These are phyloP conservation scores for Papilio dardanus DNA, from an alignment of 1,140 invertebrate species.

Conservation along the genomic window DNA sequence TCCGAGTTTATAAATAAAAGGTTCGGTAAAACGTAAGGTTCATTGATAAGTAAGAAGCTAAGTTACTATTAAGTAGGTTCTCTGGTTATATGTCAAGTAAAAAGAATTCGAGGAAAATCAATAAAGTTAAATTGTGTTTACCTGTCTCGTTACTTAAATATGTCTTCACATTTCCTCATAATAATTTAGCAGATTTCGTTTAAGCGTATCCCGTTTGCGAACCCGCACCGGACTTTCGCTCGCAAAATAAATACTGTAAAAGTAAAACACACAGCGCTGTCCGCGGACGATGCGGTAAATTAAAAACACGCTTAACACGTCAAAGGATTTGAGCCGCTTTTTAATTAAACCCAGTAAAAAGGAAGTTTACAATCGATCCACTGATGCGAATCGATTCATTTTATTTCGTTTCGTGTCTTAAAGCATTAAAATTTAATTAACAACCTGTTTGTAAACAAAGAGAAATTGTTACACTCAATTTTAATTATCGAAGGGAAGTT, in stretches of 20 bases:
- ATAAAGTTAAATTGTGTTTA: not conserved
- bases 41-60: no score
- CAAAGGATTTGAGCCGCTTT: constrained; percentile 47
- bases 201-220: not conserved
- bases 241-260: constrained; percentile 28
- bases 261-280: constrained; percentile 30
- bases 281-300: constrained; percentile 40
- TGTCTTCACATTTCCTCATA: not conserved
- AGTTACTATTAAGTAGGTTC: not conserved
- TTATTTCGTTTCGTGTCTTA: constrained; percentile 55
- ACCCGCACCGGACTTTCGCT: constrained; percentile 25
- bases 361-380: constrained; percentile 53
- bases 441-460: constrained; percentile 58
- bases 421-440: constrained; percentile 70
- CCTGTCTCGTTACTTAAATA: not conserved
- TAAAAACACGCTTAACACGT: constrained; percentile 45
- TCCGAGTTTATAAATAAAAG: not conserved
- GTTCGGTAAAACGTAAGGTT: not conserved
- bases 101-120: not conserved
- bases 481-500: constrained; percentile 46
- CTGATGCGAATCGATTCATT: constrained; percentile 56
- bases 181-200: not conserved
- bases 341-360: constrained; percentile 57
- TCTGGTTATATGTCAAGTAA: not conserved
- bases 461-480: constrained; percentile 44